Base-by-base conservation (phyloP, 2,888 invertebrate species). In the Cosmia pyralina region DNA sequence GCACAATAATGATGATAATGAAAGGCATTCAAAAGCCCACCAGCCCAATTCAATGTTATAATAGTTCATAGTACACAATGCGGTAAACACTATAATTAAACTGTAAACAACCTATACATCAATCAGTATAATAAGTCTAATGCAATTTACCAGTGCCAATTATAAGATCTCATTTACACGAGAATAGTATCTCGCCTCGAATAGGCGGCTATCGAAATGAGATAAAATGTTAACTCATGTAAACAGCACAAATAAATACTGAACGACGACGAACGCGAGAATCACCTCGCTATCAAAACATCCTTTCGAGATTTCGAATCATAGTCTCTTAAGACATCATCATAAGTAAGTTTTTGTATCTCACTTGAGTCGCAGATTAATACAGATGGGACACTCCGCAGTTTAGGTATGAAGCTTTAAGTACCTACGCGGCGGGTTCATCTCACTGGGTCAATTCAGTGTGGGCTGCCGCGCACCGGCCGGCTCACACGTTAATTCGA, bases 81-180 rank as follows among this genome's bases (percentile, higher is more conserved):
- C 34, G 60, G 60, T 69, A 69, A 70, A 68, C 71, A 72, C 50
- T 75, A 74, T 74, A 46, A 74, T 67, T 75, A 68, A 75, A 50
- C 41, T 4, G 38, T 74, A 57, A 75, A 75, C 68, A 75, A 38
- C 15, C 19, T 28, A 46, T 68, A 57, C 38, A 75, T 75, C 75
- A 74, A 68, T 68, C 68, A 57, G 34, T 62, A 6, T 41, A 50
- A 19, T n/a, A 53, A 7, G 59, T 67, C 60, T n/a, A 48, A 75
- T 55, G 59, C 28, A 50, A 28, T 44, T 55, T 50, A 60, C 17
- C 17, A 15, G 34, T 67, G 75, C 60, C 67, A 75, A 75, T 50
- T 19, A n/a, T 73, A 59, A 55, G 11, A 28, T 11, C 1, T 28
- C 17, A 17, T 52, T 5, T 34, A 69, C 17, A 44, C 13, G 41